Evolutionary conservation across 2,113 vertebrate species (phyloP), one percentile per base, ranked within the genome.

Genomic region (Agelaius phoeniceus): DNA sequence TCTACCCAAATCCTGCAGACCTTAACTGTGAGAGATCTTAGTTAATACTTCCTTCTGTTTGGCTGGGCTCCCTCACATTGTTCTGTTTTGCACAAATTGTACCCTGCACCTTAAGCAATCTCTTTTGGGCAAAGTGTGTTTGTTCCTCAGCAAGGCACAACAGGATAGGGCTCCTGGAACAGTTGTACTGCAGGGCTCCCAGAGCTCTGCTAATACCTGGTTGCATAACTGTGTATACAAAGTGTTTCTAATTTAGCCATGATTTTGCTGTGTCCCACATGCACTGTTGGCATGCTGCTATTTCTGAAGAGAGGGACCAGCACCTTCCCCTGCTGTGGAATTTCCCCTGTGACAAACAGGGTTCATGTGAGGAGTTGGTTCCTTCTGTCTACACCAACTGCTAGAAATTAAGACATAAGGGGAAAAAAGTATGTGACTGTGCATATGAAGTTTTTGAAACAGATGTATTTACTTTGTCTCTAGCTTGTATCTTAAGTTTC

Each of bases 401-500:
- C 67, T 95, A 69, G 33, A 85, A 88, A 61, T 33, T 1, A 86
- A 81, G 51, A 41, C 19, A 4, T 35, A 55, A 72, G 24, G 61
- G 41, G 49, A 1, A 52, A 73, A 49, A 62, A 55, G 11, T 76
- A 48, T 65, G 33, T 91, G 48, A 95, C 52, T 1, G 0, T 78
- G 67, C 51, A 43, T 93, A 83, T 79, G 49, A 78, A 44, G 15
- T 61, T 95, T 85, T 94, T 93, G 76, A 90, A 94, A 81, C 52
- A 46, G 61, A 46, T 96, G 44, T 87, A 89, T 94, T 93, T 92
- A 90, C 90, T 93, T 96, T 95, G 92, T 95, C 65, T 94, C 61
- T 94, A 94, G 92, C 84, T 90, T 95, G 33, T 68, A 52, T 92
- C 90, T 97, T 94, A 96, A 97, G 41, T 83, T 89, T 83, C 73